Evolutionary conservation across 2,888 invertebrate species (phyloP).

Genomic region (Lasioglossum morio): DNA sequence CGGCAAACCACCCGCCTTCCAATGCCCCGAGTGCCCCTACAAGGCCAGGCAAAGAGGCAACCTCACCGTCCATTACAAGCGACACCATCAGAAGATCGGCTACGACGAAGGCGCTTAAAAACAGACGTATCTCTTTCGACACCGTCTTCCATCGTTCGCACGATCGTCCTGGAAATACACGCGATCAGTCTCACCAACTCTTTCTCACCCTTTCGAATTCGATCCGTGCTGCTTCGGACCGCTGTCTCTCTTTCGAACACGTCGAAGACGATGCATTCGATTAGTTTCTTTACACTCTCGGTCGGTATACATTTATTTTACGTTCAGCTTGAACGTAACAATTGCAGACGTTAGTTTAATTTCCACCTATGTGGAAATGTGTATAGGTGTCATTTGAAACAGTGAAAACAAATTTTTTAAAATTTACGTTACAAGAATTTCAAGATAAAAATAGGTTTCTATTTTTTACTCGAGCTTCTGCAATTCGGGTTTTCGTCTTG

Average conservation of each 20-base stretch:
- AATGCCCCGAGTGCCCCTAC: slow-evolving; percentile 92
- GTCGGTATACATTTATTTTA: background rate
- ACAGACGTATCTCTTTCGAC: background rate
- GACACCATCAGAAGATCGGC: slow-evolving; percentile 87
- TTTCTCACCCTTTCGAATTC: background rate
- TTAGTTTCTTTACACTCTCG: too few relatives aligned
- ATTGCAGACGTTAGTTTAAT: background rate
- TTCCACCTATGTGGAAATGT: background rate
- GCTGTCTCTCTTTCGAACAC: too few relatives aligned
- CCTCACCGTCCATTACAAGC: slow-evolving; percentile 92
- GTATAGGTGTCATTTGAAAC: too few relatives aligned
- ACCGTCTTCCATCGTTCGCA: slow-evolving; percentile 19
- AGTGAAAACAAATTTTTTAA: too few relatives aligned
- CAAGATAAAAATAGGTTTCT: too few relatives aligned
- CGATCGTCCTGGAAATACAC: slow-evolving; percentile 48
- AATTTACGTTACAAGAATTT: too few relatives aligned
- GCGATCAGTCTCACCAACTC: background rate
- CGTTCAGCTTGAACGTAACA: background rate
- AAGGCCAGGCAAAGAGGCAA: slow-evolving; percentile 93
- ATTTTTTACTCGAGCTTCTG: too few relatives aligned
- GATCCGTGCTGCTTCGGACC: background rate
- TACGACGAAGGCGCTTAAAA: slow-evolving; percentile 75
- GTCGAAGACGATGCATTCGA: background rate
- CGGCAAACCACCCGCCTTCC: slow-evolving; percentile 92
- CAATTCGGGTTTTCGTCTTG: too few relatives aligned